Conservation (phyloP, 2,797 vertebrate species). For the Cirrhinus mrigala region DNA sequence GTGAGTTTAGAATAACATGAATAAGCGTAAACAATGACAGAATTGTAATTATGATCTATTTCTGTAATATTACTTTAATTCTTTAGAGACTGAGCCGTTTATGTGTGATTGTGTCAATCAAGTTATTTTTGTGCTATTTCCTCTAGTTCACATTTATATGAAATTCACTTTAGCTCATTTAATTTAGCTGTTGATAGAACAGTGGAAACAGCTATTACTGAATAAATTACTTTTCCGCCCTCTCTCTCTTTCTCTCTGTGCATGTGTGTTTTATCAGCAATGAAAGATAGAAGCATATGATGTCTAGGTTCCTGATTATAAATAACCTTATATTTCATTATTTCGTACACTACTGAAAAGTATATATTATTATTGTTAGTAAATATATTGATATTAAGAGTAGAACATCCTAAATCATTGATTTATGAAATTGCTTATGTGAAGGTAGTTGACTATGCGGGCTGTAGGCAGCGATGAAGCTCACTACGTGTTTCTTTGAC, state of each 20-base stretch:
- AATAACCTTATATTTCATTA: not conserved
- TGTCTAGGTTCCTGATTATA: not conserved
- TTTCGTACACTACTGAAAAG: not conserved
- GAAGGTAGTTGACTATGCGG: not conserved
- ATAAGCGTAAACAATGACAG: not conserved
- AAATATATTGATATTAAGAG: too few species aligned
- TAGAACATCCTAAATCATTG: not conserved
- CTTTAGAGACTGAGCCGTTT: not conserved
- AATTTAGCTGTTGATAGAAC: conserved; percentile 7
- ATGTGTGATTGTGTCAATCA: not conserved
- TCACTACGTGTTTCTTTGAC: not conserved
- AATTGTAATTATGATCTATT: not conserved
- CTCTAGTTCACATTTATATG: not conserved
- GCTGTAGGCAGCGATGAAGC: not conserved
- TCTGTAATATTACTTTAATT: not conserved
- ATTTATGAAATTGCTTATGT: too few species aligned
- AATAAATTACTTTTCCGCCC: not conserved
- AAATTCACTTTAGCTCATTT: not conserved
- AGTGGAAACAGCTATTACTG: not conserved
- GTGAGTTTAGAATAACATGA: not conserved
- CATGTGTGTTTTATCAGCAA: not conserved
- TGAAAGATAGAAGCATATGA: not conserved
- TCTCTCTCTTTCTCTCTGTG: not conserved
- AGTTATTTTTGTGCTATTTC: not conserved
- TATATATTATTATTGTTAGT: not conserved